A percentile compares a stretch with the other conserved stretches of the same genome.
Evolutionary conservation across 2,888 invertebrate species (phyloP).

Genomic region (Stenoptilia bipunctidactyla): DNA sequence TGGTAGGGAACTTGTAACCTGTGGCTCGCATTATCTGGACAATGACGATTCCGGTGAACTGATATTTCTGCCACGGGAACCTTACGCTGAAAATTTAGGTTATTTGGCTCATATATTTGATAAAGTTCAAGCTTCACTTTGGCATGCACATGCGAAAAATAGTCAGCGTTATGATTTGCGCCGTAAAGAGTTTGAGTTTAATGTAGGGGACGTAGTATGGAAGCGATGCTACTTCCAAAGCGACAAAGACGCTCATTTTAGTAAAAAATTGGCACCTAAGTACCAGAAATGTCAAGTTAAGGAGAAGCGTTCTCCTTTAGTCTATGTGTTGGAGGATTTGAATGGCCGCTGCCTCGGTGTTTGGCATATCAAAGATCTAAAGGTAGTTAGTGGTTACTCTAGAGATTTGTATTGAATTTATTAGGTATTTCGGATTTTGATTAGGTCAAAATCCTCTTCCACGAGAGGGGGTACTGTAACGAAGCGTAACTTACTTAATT

Average conservation of each 20-base stretch:
- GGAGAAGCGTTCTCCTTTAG: neutral
- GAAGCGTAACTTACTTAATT: too few species aligned
- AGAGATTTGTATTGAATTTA: too few species aligned
- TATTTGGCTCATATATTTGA: constrained; percentile 1
- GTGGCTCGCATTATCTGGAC: constrained; percentile 10
- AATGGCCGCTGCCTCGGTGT: neutral
- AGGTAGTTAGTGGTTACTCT: neutral
- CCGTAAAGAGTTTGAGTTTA: constrained; percentile 13
- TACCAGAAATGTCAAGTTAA: constrained; percentile 9
- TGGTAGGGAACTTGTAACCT: constrained; percentile 9
- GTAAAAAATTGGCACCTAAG: constrained; percentile 18
- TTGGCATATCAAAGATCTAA: constrained; percentile 1
- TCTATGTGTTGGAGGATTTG: neutral
- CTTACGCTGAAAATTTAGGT: constrained; percentile 9
- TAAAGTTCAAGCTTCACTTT: constrained; percentile 4
- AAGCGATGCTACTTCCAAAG: constrained; percentile 14
- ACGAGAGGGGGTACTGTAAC: too few species aligned
- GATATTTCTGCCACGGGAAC: constrained; percentile 7
- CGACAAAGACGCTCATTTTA: constrained; percentile 15
- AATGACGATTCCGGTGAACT: neutral
- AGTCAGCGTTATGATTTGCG: constrained; percentile 10
- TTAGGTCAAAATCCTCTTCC: too few species aligned
- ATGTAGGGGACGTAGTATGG: constrained; percentile 14
- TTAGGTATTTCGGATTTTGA: too few species aligned
- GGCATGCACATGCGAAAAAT: constrained; percentile 4